A percentile compares a stretch with the other conserved stretches of the same genome.
Evolutionary conservation across 2,888 invertebrate genomes (phyloP).

Genomic region (Melanostoma mellinum): DNA sequence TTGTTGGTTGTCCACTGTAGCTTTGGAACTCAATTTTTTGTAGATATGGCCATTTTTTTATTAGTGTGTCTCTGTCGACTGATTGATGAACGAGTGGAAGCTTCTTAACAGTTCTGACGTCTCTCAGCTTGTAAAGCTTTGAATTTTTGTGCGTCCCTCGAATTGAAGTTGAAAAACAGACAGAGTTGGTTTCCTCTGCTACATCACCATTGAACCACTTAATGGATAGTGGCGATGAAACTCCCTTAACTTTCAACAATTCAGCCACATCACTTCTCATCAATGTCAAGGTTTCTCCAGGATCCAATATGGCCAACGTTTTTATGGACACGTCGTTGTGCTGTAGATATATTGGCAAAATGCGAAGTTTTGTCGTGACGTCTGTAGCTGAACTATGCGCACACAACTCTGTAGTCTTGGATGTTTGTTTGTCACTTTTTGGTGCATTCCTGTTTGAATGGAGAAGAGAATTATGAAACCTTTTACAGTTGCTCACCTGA

Average conservation of each 20-base stretch:
- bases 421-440: neutral
- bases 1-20: neutral
- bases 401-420: neutral
- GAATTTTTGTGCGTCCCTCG: neutral
- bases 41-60: neutral
- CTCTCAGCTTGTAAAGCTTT: neutral
- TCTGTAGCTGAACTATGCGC: neutral
- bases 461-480: neutral
- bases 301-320: neutral
- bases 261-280: slow-evolving; percentile 5
- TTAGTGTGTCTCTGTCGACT: neutral
- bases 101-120: no score
- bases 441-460: neutral
- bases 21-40: neutral
- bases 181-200: neutral
- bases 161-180: neutral
- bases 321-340: neutral
- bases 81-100: neutral
- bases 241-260: neutral
- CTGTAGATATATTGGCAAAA: neutral
- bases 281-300: slow-evolving; percentile 1
- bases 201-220: slow-evolving; percentile 7
- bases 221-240: neutral
- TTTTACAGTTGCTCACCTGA: neutral
- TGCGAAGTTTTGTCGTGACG: neutral